phyloP scores from a whole-genome alignment of 1,140 invertebrate genomes.

The Nilaparvata lugens region DNA sequence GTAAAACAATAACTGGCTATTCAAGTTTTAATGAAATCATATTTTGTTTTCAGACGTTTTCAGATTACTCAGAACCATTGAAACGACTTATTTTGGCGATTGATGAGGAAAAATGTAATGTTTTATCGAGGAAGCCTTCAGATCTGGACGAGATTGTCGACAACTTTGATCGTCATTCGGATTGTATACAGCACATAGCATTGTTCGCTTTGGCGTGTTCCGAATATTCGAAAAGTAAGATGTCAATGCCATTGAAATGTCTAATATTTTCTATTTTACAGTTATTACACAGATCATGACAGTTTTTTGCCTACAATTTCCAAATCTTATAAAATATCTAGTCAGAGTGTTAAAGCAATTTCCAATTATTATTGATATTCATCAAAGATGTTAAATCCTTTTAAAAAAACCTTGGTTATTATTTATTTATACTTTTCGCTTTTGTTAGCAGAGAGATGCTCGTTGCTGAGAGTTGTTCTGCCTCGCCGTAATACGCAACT shows the following conservation, averaged over 20 bases:
- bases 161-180: constrained; percentile 23
- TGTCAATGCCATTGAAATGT: not conserved
- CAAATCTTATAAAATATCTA: no score
- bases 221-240: constrained; percentile 23
- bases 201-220: constrained; percentile 27
- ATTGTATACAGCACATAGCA: constrained; percentile 26
- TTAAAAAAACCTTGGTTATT: no score
- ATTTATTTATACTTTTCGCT: no score
- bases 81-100: constrained; percentile 13
- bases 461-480: no score
- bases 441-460: no score
- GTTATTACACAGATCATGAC: no score
- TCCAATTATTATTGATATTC: no score
- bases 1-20: not conserved
- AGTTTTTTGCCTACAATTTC: no score
- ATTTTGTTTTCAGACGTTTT: constrained; percentile 10
- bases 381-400: no score
- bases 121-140: not conserved
- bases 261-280: no score
- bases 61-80: constrained; percentile 11
- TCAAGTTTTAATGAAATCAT: not conserved
- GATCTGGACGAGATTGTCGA: constrained; percentile 19
- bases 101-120: not conserved
- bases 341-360: no score
- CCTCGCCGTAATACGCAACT: no score